These are phyloP conservation scores for Chrysochloris asiatica DNA, from an alignment of 2,113 vertebrate genomes.

Conservation along the genomic window DNA sequence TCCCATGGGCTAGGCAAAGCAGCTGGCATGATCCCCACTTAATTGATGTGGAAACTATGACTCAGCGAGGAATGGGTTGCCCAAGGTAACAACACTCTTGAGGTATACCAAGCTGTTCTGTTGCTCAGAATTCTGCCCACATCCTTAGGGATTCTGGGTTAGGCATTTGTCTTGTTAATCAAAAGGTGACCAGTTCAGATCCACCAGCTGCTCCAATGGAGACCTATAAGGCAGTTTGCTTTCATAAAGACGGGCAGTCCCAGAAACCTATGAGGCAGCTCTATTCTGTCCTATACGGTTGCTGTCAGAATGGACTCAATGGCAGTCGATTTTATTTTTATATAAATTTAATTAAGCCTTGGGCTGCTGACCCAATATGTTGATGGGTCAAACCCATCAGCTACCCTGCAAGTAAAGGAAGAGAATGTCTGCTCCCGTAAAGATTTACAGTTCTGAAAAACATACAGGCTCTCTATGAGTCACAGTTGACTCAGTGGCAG, in stretches of 20 bases:
- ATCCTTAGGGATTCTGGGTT: neutral
- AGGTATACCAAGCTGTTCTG: neutral
- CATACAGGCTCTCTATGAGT: neutral
- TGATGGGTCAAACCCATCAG: too few relatives aligned
- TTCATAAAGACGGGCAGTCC: too few relatives aligned
- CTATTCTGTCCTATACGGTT: too few relatives aligned
- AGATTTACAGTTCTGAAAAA: too few relatives aligned
- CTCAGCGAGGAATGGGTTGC: neutral
- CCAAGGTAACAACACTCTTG: fast-evolving
- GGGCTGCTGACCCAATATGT: too few relatives aligned
- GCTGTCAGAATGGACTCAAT: too few relatives aligned
- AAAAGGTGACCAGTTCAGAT: neutral
- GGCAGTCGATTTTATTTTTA: too few relatives aligned
- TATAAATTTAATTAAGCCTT: too few relatives aligned
- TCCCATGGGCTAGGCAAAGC: neutral
- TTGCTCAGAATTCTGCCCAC: too few relatives aligned
- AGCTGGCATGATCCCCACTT: constrained; percentile 56
- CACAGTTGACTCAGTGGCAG: neutral
- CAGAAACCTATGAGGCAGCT: too few relatives aligned
- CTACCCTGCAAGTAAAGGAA: too few relatives aligned
- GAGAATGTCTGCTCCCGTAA: too few relatives aligned
- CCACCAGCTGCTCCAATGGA: neutral
- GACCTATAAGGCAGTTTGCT: neutral
- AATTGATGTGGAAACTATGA: constrained; percentile 40
- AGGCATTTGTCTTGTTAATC: neutral